Percentiles rank a stretch among this genome's conserved stretches.
These are phyloP conservation scores for Axea sp. DNA, from an alignment of 2,888 invertebrate genomes.

Conservation along the genomic window DNA sequence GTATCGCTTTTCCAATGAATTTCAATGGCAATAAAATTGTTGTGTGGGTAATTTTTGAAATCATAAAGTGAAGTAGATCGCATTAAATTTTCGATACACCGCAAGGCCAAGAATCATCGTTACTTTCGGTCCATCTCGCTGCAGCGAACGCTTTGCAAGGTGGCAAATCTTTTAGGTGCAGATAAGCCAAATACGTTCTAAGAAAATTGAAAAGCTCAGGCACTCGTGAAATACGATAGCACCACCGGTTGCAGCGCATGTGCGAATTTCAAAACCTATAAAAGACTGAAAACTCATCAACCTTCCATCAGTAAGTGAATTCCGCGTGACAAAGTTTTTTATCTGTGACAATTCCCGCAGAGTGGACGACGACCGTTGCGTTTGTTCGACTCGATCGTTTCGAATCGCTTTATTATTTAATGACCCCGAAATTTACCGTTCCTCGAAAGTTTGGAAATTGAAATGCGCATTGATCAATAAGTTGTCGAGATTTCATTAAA, in stretches of 20 bases:
- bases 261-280: conserved; percentile 69
- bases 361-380: background rate
- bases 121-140: conserved; percentile 71
- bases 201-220: conserved; percentile 76
- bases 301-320: conserved; percentile 71
- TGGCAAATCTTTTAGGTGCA: conserved; percentile 67
- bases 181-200: conserved; percentile 71
- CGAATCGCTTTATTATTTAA: too few relatives aligned
- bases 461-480: background rate
- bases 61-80: conserved; percentile 14
- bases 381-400: background rate
- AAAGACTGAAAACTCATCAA: conserved; percentile 70
- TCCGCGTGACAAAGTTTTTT: conserved; percentile 42
- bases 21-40: conserved; percentile 10
- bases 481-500: background rate
- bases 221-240: conserved; percentile 72
- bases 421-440: too few relatives aligned
- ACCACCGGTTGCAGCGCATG: conserved; percentile 71
- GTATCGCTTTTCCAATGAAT: too few relatives aligned
- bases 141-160: conserved; percentile 53
- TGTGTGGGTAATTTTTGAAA: conserved; percentile 12
- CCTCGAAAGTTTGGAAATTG: background rate
- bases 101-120: conserved; percentile 46
- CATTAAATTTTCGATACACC: conserved; percentile 29
- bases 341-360: conserved; percentile 18